Percentiles rank a stretch among this genome's conserved stretches.
Conservation (phyloP, 2,888 invertebrate genomes). For the Tetranychus piercei region DNA sequence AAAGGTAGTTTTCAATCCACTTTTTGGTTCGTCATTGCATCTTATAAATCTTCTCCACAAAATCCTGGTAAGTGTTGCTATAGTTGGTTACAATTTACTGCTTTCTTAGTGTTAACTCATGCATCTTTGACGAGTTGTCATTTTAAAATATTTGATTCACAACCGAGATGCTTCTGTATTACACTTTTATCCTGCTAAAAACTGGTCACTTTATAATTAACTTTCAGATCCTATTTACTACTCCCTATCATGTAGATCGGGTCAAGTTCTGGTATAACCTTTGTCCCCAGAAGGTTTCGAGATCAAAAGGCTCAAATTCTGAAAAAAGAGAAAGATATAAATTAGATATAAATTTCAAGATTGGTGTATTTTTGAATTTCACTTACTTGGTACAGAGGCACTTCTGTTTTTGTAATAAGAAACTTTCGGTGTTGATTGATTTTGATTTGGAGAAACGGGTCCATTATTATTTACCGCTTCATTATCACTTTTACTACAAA, state of each 20-base stretch:
- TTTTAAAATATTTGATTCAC: not conserved
- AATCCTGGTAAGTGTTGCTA: no score
- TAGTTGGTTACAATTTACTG: no score
- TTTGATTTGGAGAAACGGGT: not conserved
- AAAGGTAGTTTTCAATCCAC: not conserved
- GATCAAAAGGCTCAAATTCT: conserved; percentile 73
- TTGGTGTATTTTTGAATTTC: not conserved
- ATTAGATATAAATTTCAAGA: not conserved
- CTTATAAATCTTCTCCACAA: not conserved
- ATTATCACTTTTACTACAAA: not conserved
- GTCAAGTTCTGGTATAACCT: conserved; percentile 65
- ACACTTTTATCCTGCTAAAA: conserved; percentile 5
- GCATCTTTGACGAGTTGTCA: not conserved
- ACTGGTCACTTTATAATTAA: not conserved
- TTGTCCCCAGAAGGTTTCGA: conserved; percentile 78
- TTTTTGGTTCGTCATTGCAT: not conserved
- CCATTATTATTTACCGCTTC: not conserved
- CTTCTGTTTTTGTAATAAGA: conserved; percentile 8
- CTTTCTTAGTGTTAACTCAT: not conserved
- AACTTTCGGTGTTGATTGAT: not conserved
- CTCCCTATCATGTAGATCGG: not conserved
- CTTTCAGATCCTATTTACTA: not conserved
- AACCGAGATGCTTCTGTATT: not conserved
- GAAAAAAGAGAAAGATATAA: not conserved
- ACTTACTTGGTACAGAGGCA: conserved; percentile 5